Evolutionary conservation across 2,888 invertebrate genomes (phyloP), one percentile per base, ranked within the genome.

Genomic region (Apeira syringaria): DNA sequence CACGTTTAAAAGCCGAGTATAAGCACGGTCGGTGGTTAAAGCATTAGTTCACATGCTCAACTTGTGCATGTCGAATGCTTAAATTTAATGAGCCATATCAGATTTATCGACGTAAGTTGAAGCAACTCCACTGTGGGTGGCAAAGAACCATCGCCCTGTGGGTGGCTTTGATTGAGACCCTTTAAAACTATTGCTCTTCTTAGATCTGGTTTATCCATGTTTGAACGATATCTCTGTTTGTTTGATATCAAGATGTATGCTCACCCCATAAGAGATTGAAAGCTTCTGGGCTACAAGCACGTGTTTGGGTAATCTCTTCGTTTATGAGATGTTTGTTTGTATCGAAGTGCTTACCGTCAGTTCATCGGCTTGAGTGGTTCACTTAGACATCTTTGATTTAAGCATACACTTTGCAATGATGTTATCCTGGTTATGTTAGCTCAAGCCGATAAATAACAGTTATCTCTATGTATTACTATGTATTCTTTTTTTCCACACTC

Each of bases 51-150:
- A n/a, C n/a, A n/a, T n/a, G 15, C 47, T 52, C 35, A 50, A 59
- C 56, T 56, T 58, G 59, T 61, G 58, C 55, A 59, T 50, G 49
- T 41, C 61, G 47, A 64, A 66, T 67, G 56, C 60, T 64, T 56
- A 47, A 52, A 57, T 58, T 70, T 64, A 72, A 74, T 69, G 64
- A 68, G 59, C 60, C 60, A 52, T 64, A 52, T 47, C 55, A 35
- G 46, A 61, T 65, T 61, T 63, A 63, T 63, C 43, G 43, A 43
- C 54, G 56, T 22, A 9, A 20, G 20, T 5, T 20, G 7, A 20
- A 7, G 20, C 20, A 20, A 17, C 34, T 27, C 38, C 41, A 40
- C 53, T 45, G 51, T 49, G 51, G 55, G 53, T 50, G 59, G 56
- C 37, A 33, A 7, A 31, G 24, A 37, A 36, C 20, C 30, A 10